These are phyloP conservation scores for Augiades crinisus DNA, from an alignment of 2,888 invertebrate species.

Conservation along the genomic window DNA sequence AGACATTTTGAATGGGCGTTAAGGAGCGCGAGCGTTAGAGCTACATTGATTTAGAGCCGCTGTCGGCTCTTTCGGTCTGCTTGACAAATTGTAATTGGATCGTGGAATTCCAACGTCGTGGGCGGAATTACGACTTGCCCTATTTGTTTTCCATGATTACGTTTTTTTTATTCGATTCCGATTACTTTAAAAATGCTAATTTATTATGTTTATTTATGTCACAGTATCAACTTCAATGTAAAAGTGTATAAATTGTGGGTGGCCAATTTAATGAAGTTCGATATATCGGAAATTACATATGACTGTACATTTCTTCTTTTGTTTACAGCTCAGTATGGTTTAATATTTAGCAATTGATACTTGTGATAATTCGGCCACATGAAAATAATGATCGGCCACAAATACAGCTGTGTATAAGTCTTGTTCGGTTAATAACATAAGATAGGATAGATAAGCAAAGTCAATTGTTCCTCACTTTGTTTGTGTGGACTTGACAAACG, in stretches of 20 bases:
- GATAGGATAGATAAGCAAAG: slow-evolving; percentile 11
- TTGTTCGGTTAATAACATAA: slow-evolving; percentile 9
- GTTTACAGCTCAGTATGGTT: too few relatives aligned
- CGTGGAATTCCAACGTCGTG: slow-evolving; percentile 24
- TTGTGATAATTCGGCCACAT: too few relatives aligned
- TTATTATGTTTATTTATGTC: too few relatives aligned
- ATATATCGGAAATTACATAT: too few relatives aligned
- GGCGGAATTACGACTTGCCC: slow-evolving; percentile 16
- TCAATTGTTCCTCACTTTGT: slow-evolving; percentile 8
- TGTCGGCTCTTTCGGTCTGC: slow-evolving; percentile 26
- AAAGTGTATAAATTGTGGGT: too few relatives aligned
- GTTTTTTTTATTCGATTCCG: background rate
- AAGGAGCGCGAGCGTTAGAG: slow-evolving; percentile 35
- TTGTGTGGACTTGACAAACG: background rate
- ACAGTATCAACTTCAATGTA: too few relatives aligned
- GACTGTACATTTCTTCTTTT: too few relatives aligned
- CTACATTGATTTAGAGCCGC: slow-evolving; percentile 38
- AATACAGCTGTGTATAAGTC: background rate
- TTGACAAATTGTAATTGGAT: slow-evolving; percentile 28
- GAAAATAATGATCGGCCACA: background rate
- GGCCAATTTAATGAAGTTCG: too few relatives aligned
- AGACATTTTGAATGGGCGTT: slow-evolving; percentile 44
- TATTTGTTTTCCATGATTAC: slow-evolving; percentile 19
- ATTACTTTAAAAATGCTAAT: background rate
- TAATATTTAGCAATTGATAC: too few relatives aligned